Evolutionary conservation across 2,888 invertebrate genomes (phyloP), one percentile per base, ranked within the genome.

Genomic region (Eilema caniola): DNA sequence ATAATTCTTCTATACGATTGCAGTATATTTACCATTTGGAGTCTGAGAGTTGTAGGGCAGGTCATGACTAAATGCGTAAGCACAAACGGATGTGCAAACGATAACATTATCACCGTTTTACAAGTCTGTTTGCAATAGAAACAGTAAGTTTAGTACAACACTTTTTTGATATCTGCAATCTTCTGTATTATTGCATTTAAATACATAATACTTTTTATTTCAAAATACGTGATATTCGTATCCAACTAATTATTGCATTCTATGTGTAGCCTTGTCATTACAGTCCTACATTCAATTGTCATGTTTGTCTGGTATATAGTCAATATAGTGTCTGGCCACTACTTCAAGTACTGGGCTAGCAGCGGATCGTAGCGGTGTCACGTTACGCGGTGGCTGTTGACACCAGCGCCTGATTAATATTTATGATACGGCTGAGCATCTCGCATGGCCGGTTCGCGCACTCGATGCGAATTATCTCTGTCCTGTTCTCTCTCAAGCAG

Each of bases 361-460:
- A 94, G 91, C 89, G 91, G 91, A 92, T 93, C 91, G 93, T 87
- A 84, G 90, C 90, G 92, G 93, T 94, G 92, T 95, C 95, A 92
- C 93, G 95, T 95, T 95, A 95, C 95, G 94, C 94, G 92, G 94
- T 95, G 95, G 95, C 95, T 95, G 95, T 95, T 95, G 95, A 95
- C 95, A 95, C 95, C 95, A 95, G 93, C 90, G 95, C 94, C 94
- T 95, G 95, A 95, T 95, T 95, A 95, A 95, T 95, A 95, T 95
- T 95, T 95, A 95, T 95, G 95, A 95, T 95, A 94, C 92, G 93
- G 89, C 92, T 92, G 94, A 94, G 93, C 93, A 95, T 95, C 95
- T 95, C 94, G 95, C 92, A 94, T 93, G 95, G 95, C 94, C 94
- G 93, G 94, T 94, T 94, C 87, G 91, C 90, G 89, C 88, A 86